Base-by-base conservation (phyloP, 2,113 vertebrate genomes). In the Semnopithecus entellus region DNA sequence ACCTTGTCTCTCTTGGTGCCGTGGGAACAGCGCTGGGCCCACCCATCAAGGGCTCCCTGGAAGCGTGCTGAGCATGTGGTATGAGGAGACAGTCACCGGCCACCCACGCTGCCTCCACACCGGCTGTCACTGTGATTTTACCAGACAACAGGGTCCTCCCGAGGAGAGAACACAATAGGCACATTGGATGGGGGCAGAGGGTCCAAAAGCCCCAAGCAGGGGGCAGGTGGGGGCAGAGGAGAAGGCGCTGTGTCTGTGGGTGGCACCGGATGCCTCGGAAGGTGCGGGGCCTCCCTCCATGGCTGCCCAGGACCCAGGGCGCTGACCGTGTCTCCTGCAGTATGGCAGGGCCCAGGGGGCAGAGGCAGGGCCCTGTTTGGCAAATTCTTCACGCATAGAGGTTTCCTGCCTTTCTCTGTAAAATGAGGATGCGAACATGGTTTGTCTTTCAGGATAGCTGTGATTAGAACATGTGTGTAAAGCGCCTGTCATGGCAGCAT, bases 51-150 rank as follows among this genome's bases (percentile, higher is more conserved):
- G 40, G 35, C 3, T 43, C 18, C 6, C 0, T 3, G 38, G 16
- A 38, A 3, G 17, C 2, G 48, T 45, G 48, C 40, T 6, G 43
- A 45, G 5, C 0, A 10, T 3, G 14, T 55, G 30, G 18, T 6
- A 1, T 5, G n/a, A 35, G 35, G 83, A 27, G 6, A 10, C 22
- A 48, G 1, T 4, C 32, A 6, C 43, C 12, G 9, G 3, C 64
- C 2, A 0, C 20, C 12, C 8, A 17, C 1, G 0, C 23, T 20
- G 10, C 11, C 50, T 25, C 6, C 0, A 17, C 5, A 6, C 6
- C 8, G 1, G 8, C 0, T 32, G 14, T 40, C 81, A 0, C 17
- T 0, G 50, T 23, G 20, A 16, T 23, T 8, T 14, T 0, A 0
- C 6, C 22, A 35, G 66, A 20, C 6, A 8, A 20, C 1, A 45